Evolutionary conservation across 1,140 invertebrate genomes (phyloP), one percentile per base, ranked within the genome.

Genomic region (Phenacoccus solenopsis): DNA sequence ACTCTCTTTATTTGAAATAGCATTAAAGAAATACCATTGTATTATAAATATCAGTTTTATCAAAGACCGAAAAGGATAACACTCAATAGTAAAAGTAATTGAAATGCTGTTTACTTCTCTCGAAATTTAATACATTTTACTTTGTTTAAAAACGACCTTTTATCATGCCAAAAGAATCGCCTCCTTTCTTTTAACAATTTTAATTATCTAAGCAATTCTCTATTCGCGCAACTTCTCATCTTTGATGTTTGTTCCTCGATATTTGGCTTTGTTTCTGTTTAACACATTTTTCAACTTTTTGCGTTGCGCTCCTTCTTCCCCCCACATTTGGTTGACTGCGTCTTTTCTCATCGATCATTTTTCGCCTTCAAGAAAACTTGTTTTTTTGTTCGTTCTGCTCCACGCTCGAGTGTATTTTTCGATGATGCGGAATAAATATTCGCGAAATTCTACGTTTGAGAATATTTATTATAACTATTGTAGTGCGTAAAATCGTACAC

Each of bases 121-220:
- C 38, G 20, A 49, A 49, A 49, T 49, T 49, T 49, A 49, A 49
- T 49, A 49, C 38, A 49, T 49, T 49, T 49, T n/a, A 49, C 38
- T 49, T 49, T 49, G 38, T 49, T 49, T 49, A 49, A 49, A n/a
- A 49, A 49, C 38, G 38, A 49, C 38, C 38, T n/a, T n/a, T 49
- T 49, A 49, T 49, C 38, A 49, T 49, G 38, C 3, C 38, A 49
- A 49, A n/a, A 49, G 20, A 49, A 49, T 49, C 38, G 38, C 38
- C 38, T 49, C 38, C 38, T 49, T 49, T 49, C 16, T n/a, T 49
- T 49, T 49, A 9, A 49, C 5, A 49, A 9, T 49, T 49, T 49
- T 49, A 49, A 49, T 49, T 49, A 49, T 49, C 38, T n/a, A 49
- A 49, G n/a, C 38, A 49, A 49, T 49, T 49, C 16, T 49, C n/a